Conservation (phyloP, 2,888 invertebrate species). For the Scrobipalpa costella region DNA sequence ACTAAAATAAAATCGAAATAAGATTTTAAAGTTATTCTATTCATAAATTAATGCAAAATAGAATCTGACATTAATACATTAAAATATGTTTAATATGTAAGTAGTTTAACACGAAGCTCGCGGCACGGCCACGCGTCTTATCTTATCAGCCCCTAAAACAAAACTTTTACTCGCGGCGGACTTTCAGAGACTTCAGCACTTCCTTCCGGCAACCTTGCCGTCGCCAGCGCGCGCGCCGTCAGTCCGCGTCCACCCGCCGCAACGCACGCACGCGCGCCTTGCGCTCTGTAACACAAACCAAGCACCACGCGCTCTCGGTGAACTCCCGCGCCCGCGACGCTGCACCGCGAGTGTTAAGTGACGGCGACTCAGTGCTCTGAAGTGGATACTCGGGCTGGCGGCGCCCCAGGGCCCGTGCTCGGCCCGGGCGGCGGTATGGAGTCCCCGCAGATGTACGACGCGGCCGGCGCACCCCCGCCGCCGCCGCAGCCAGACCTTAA, state of each 20-base stretch:
- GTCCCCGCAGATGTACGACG: slow-evolving; percentile 94
- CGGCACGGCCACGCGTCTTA: slow-evolving; percentile 24
- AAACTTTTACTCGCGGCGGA: slow-evolving; percentile 65
- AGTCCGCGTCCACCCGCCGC: slow-evolving; percentile 67
- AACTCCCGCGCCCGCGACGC: slow-evolving; percentile 40
- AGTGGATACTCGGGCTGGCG: slow-evolving; percentile 74
- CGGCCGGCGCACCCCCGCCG: slow-evolving; percentile 82
- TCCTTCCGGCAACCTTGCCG: slow-evolving; percentile 76
- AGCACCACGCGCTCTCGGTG: slow-evolving; percentile 37
- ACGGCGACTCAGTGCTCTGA: slow-evolving; percentile 74
- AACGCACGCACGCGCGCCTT: slow-evolving; percentile 59
- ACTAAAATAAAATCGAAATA: too few relatives aligned
- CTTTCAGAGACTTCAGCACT: slow-evolving; percentile 70
- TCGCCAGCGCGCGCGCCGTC: slow-evolving; percentile 51
- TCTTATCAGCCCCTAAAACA: slow-evolving; percentile 34
- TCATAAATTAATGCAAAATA: too few relatives aligned
- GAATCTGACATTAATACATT: background rate
- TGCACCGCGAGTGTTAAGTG: slow-evolving; percentile 71
- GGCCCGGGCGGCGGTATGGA: slow-evolving; percentile 85
- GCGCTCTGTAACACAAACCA: slow-evolving; percentile 41
- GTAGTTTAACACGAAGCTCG: background rate
- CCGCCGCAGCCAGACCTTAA: slow-evolving; percentile 83
- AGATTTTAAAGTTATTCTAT: too few relatives aligned
- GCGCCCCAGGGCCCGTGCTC: slow-evolving; percentile 72
- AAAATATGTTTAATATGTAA: background rate